Evolutionary conservation across 2,797 vertebrate genomes (phyloP).

Genomic region (Leptatherina wallacei): DNA sequence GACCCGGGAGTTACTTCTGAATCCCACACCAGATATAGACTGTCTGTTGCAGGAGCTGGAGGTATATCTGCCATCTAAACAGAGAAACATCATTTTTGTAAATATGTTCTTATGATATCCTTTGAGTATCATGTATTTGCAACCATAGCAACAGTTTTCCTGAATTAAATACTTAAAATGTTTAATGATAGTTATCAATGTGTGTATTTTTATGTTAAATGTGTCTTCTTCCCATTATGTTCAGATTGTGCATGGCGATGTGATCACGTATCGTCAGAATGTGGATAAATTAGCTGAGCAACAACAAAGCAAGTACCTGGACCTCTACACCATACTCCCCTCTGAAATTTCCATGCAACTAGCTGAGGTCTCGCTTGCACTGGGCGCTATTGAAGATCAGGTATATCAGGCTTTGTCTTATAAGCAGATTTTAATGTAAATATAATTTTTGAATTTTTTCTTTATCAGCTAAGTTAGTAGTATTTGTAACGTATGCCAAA

Average conservation of each 20-base stretch:
- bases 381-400: conserved; percentile 93
- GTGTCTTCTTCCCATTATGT: background rate
- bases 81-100: background rate
- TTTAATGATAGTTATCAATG: background rate
- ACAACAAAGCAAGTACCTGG: conserved; percentile 95
- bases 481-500: background rate
- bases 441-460: background rate
- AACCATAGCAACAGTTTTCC: background rate
- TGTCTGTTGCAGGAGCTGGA: conserved; percentile 90
- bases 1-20: conserved; percentile 91
- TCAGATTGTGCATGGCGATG: conserved; percentile 89
- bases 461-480: accelerated
- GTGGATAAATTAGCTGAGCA: conserved; percentile 92
- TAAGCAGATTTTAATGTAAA: background rate
- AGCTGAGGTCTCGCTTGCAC: conserved; percentile 90
- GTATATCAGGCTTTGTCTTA: conserved; percentile 66
- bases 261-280: conserved; percentile 85
- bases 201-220: background rate
- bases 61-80: conserved; percentile 76
- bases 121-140: background rate
- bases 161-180: background rate
- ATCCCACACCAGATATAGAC: conserved; percentile 90
- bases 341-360: conserved; percentile 94
- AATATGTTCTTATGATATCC: background rate
- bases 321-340: conserved; percentile 90